A percentile compares a stretch with the other conserved stretches of the same genome.
Conservation (phyloP, 2,888 invertebrate species). For the Mamestra brassicae region DNA sequence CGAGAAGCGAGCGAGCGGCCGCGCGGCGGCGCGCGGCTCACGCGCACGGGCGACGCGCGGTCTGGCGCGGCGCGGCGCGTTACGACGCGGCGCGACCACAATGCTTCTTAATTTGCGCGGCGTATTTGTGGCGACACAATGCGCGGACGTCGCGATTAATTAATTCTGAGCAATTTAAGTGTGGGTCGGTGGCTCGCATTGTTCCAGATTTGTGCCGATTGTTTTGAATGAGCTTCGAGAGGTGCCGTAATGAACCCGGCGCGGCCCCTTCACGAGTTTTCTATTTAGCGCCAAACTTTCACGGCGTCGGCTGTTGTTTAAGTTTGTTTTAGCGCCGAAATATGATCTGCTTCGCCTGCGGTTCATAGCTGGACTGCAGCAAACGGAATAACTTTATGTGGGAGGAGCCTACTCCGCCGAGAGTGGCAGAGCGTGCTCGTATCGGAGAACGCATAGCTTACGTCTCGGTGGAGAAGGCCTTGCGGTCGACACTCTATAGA, state of each 20-base stretch:
- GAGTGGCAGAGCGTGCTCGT: too few species aligned
- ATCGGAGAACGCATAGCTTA: not conserved
- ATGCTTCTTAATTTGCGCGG: conserved; percentile 66
- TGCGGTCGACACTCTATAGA: conserved; percentile 10
- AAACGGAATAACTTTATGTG: not conserved
- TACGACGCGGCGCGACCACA: conserved; percentile 23
- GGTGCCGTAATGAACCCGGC: conserved; percentile 64
- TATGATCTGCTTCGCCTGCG: conserved; percentile 22
- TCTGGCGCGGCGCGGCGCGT: conserved; percentile 30
- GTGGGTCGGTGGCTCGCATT: conserved; percentile 65
- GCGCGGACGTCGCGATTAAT: conserved; percentile 70
- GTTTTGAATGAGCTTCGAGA: conserved; percentile 67
- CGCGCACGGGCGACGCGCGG: conserved; percentile 40
- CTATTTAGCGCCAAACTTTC: conserved; percentile 62
- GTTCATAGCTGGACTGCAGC: conserved; percentile 1
- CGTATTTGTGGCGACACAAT: conserved; percentile 64
- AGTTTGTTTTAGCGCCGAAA: conserved; percentile 47
- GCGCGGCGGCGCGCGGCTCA: conserved; percentile 33
- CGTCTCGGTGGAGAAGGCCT: not conserved
- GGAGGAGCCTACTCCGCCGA: not conserved
- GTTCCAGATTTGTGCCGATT: conserved; percentile 69
- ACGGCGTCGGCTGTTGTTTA: conserved; percentile 35
- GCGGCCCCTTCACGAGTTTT: conserved; percentile 57
- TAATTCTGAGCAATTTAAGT: conserved; percentile 71
- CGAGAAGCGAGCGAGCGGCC: conserved; percentile 23